Base-by-base conservation (phyloP, 2,797 vertebrate species). In the Tangara arthus region DNA sequence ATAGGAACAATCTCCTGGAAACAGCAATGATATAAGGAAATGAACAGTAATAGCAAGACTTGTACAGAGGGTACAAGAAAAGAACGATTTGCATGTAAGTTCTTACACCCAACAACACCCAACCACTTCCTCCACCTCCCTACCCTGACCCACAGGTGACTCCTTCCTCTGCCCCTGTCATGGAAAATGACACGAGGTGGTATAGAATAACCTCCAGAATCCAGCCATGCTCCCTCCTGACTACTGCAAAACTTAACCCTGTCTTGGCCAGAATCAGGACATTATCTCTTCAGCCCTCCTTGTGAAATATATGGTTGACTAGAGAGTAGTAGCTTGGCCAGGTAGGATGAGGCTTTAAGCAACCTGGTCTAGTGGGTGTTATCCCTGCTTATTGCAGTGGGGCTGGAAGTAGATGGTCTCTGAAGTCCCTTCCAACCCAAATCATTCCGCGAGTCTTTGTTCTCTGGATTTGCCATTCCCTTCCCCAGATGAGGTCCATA, bases 81-180 rank as follows among this genome's bases (percentile, higher is more conserved):
- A 1, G 1, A 70, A 32, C 0, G 0, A 19, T 61, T 47, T 55
- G 17, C 21, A 8, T 30, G 9, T 2, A 30, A 55, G 18, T 70
- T 63, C 21, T 37, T 15, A 41, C 6, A 1, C 41, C 6, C 4
- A 41, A 2, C 17, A 39, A 9, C 17, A 68, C 9, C 16, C 13
- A 53, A 20, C n/a, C 13, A 9, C n/a, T 68, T 28, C 11, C 10
- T 52, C 16, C 7, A 15, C 39, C 0, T 0, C 39, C 23, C 28
- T 28, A 20, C 18, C n/a, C 19, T 60, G 55, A n/a, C 19, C 23
- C 16, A 30, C n/a, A 52, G 41, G 16, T 23, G 23, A n/a, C 10
- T 27, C 15, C 30, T 49, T 69, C 24, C 44, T 4, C n/a, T 75
- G 37, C 7, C 37, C 18, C 46, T 46, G n/a, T n/a, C n/a, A n/a